phyloP scores from a whole-genome alignment of 2,113 vertebrate genomes.

The crab-eating macaque (Macaca fascicularis) region T2T-MFA8v1.1 NC_088379.1:49706501-49707000 shows the following conservation, averaged over 20 bases:
- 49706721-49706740: slow-evolving; percentile 58
- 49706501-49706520: background rate
- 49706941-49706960: slow-evolving; percentile 66
- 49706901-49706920: slow-evolving; percentile 51
- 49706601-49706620: slow-evolving; percentile 22
- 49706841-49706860: slow-evolving; percentile 55
- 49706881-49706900: slow-evolving; percentile 44
- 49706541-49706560: background rate
- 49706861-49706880: slow-evolving; percentile 67
- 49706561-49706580: background rate
- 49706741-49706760: slow-evolving; percentile 25
- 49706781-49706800: slow-evolving; percentile 52
- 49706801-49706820: slow-evolving; percentile 54
- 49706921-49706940: slow-evolving; percentile 66
- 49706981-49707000: slow-evolving; percentile 63
- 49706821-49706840: background rate
- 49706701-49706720: slow-evolving; percentile 12
- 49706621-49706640: slow-evolving; percentile 28
- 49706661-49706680: slow-evolving; percentile 39
- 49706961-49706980: slow-evolving; percentile 42
- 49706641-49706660: background rate
- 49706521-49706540: background rate
- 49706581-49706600: slow-evolving; percentile 26
- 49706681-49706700: slow-evolving; percentile 54
- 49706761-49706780: slow-evolving; percentile 35